Conservation (phyloP, 2,113 vertebrate genomes). For the Microcebus lehilahytsara region DNA sequence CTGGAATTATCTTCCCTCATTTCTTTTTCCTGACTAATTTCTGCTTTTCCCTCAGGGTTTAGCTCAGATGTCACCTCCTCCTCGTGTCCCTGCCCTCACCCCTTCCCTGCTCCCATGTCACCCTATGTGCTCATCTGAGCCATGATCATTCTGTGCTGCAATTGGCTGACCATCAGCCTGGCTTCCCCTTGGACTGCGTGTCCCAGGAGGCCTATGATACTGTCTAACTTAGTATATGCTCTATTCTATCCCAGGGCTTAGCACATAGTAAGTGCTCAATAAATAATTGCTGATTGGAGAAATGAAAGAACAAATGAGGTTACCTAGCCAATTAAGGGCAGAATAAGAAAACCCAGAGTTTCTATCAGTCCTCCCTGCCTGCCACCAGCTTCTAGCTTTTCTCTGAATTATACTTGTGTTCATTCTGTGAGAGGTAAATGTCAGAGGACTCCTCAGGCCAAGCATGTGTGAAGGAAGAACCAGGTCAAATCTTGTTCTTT, state of each 20-base stretch:
- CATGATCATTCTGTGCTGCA: not conserved
- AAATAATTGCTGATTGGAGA: not conserved
- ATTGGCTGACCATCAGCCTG: not conserved
- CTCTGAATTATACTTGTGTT: not conserved
- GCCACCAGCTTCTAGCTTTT: not conserved
- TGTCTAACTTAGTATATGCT: not conserved
- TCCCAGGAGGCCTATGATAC: not conserved
- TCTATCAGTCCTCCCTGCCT: rapidly evolving
- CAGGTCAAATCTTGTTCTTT: not conserved
- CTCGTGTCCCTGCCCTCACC: not conserved
- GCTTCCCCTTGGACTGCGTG: not conserved
- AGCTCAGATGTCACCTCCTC: not conserved
- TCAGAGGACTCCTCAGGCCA: not conserved
- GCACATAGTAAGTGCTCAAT: not conserved
- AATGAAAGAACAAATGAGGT: slow-evolving; percentile 28
- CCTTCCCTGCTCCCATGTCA: not conserved
- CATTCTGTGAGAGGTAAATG: not conserved
- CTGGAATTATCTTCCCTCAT: slow-evolving; percentile 10
- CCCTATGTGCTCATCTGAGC: not conserved
- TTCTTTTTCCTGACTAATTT: not conserved
- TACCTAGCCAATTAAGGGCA: not conserved
- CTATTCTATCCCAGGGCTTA: not conserved
- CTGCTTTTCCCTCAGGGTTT: not conserved
- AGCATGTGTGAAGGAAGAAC: not conserved
- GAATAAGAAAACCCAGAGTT: slow-evolving; percentile 1